Evolutionary conservation across 2,113 vertebrate genomes (phyloP).

Genomic region (Callopanchax toddi): DNA sequence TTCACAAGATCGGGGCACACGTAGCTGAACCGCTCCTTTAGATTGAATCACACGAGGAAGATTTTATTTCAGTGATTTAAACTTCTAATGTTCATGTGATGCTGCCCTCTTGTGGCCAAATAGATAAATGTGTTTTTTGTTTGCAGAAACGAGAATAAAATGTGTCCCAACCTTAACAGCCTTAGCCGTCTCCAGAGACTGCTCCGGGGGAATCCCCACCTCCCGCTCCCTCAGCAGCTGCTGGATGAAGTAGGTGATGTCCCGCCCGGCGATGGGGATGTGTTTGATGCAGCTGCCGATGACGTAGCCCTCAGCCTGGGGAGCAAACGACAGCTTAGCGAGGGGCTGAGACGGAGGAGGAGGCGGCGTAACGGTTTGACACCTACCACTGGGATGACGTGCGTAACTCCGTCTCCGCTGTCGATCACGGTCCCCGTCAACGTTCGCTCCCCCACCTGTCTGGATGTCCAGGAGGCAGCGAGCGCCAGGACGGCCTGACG

Average conservation of each 20-base stretch:
- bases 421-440: constrained; percentile 97
- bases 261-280: constrained; percentile 97
- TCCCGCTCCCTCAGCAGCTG: constrained; percentile 95
- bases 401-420: constrained; percentile 97
- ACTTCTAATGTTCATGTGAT: neutral
- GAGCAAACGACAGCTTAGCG: neutral
- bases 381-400: constrained; percentile 96
- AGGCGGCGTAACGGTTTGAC: neutral
- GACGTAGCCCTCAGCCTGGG: constrained; percentile 96
- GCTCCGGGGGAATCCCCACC: constrained; percentile 97
- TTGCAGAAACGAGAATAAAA: too few relatives aligned
- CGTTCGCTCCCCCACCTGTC: constrained; percentile 95
- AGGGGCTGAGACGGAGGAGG: neutral
- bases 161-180: constrained; percentile 97
- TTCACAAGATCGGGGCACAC: constrained; percentile 98
- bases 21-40: constrained; percentile 95
- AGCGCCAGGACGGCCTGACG: constrained; percentile 85
- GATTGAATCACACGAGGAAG: neutral
- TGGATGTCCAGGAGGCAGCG: constrained; percentile 98
- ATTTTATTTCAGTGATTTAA: neutral
- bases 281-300: constrained; percentile 99
- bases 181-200: constrained; percentile 98
- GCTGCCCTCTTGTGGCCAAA: constrained; percentile 43
- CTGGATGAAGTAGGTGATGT: constrained; percentile 99
- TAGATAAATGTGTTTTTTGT: constrained; percentile 1